Evolutionary conservation across 2,888 invertebrate species (phyloP).

Genomic region (Taenaris catops): DNA sequence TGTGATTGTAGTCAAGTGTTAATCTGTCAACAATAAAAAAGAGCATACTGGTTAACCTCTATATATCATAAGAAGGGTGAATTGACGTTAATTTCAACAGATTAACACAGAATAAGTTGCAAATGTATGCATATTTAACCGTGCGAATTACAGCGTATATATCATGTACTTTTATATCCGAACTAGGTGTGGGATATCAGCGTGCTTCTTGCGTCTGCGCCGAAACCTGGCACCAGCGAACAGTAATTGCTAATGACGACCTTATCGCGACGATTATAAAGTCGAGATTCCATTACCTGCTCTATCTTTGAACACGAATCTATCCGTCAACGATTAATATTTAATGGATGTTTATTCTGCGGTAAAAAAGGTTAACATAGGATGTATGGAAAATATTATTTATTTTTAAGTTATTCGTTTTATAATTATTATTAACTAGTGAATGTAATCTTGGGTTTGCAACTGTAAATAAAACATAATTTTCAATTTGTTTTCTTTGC

Average conservation of each 20-base stretch:
- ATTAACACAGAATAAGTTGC: too few relatives aligned
- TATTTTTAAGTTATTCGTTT: conserved; percentile 18
- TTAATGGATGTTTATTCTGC: conserved; percentile 1
- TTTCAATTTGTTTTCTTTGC: neutral
- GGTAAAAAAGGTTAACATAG: neutral
- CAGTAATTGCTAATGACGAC: conserved; percentile 31
- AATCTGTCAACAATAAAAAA: too few relatives aligned
- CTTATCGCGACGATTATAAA: conserved; percentile 3
- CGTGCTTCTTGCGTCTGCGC: conserved; percentile 76
- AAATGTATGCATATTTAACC: too few relatives aligned
- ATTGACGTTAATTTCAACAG: too few relatives aligned
- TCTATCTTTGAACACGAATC: conserved; percentile 6
- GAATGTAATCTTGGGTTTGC: conserved; percentile 2
- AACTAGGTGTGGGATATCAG: conserved; percentile 88
- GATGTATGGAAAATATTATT: conserved; percentile 16
- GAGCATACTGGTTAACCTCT: too few relatives aligned
- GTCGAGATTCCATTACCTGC: conserved; percentile 16
- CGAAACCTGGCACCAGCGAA: conserved; percentile 48
- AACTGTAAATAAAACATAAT: conserved; percentile 1
- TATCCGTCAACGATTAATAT: conserved; percentile 14
- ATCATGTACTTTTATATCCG: too few relatives aligned
- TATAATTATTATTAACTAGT: conserved; percentile 15
- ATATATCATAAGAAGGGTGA: too few relatives aligned
- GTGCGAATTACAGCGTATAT: too few relatives aligned
- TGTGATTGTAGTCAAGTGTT: too few relatives aligned